Evolutionary conservation across 2,113 vertebrate species (phyloP), one percentile per base, ranked within the genome.

Genomic region (Scophthalmus maximus): DNA sequence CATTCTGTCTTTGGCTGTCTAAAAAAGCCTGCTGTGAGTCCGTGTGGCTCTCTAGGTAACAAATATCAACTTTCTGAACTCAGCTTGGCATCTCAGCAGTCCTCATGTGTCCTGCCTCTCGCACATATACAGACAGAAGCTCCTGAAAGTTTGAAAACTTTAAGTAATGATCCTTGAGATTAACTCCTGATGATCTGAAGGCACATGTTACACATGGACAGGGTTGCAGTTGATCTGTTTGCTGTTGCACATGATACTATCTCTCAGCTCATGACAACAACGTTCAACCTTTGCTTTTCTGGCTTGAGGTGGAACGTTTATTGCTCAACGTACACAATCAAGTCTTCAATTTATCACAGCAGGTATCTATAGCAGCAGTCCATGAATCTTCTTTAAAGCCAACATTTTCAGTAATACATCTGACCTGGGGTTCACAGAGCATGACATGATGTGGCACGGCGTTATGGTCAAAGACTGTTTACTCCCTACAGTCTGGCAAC

Each of bases 1-100:
- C 49, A 20, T 50, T 56, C 67, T 25, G 29, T 62, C 27, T 59
- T 36, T 14, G 27, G 40, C 25, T 64, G 75, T 34, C 9, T 34
- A 9, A 34, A 34, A 34, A 34, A 6, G 9, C 32, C 32, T 34
- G 32, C n/a, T n/a, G n/a, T n/a, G n/a, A n/a, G n/a, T n/a, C n/a
- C n/a, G n/a, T n/a, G n/a, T n/a, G n/a, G n/a, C n/a, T n/a, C n/a
- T n/a, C n/a, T n/a, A n/a, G n/a, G 9, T 6, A 34, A 72, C 47
- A 57, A 67, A 67, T 46, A 40, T 60, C 20, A 84, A 79, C 78
- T 75, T 34, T 84, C 8, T 81, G 67, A 89, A 79, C 74, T 49
- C 20, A n/a, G 18, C 66, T 34, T 69, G 36, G 69, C 40, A 49
- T n/a, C 27, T 64, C 14, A 23, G 57, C 59, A 52, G 3, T 64